Base-by-base conservation (phyloP, 2,888 invertebrate genomes). In the Drosophila recens region DNA sequence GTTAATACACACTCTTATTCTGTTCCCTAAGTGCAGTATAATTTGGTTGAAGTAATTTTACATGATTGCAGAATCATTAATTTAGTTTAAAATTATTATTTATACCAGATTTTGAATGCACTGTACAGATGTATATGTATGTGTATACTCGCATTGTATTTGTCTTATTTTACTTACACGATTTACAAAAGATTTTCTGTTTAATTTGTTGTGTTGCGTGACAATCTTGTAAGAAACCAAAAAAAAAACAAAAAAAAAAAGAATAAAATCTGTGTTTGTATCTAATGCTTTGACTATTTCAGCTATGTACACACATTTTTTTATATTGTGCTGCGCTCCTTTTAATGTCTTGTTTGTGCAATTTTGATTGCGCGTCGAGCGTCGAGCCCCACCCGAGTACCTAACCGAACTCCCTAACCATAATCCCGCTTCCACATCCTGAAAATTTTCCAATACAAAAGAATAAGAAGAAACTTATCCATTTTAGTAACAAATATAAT, bases 261-360 rank as follows among this genome's bases (percentile, higher is more conserved):
- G 46, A 58, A 59, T 58, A 46, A 77, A 67, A 67, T 54, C 54
- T 56, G 66, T 81, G 52, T 65, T 51, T 67, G 36, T 72, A 66
- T 56, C 52, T 80, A 79, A 79, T 48, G 81, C 78, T 79, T 80
- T 80, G 36, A 57, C 45, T 62, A 66, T 79, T 80, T 70, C 79
- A 80, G 78, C 81, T 80, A 67, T 71, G 64, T 76, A 66, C 17
- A 78, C 72, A 66, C 13, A 78, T 72, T 78, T 51, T 51, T 79
- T 76, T 42, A 67, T 70, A 64, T 67, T 78, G 51, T 67, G 70
- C 74, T 67, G 51, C 59, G 70, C 67, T 64, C 73, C 51, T 79
- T 72, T 68, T 67, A 83, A 75, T 71, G 70, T 82, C 51, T 76
- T 73, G 63, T 61, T 78, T 76, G 71, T 66, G 72, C 71, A 75